phyloP scores from a whole-genome alignment of 2,113 vertebrate species.

The Lamprologus lemairii region DNA sequence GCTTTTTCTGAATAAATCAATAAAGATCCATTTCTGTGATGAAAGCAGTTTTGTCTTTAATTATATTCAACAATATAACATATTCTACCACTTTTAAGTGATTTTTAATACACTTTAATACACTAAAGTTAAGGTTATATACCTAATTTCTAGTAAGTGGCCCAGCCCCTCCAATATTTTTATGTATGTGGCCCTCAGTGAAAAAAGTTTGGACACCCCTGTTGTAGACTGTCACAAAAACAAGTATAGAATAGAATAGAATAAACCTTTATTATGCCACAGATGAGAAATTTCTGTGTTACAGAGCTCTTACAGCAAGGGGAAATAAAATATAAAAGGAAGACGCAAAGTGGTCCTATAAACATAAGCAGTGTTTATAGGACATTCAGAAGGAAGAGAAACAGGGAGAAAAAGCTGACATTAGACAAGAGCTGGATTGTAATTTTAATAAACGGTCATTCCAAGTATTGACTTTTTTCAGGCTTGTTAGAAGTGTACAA shows the following conservation, averaged over 20 bases:
- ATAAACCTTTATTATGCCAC: not conserved
- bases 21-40: too few species aligned
- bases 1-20: too few species aligned
- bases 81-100: too few species aligned
- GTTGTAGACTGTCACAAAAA: not conserved
- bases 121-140: too few species aligned
- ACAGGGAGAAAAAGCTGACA: not conserved
- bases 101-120: too few species aligned
- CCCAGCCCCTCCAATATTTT: too few species aligned
- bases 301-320: not conserved
- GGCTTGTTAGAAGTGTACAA: not conserved
- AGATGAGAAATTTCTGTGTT: not conserved
- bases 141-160: too few species aligned
- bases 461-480: not conserved
- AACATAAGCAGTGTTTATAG: not conserved
- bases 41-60: too few species aligned
- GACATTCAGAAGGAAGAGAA: not conserved
- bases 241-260: not conserved
- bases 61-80: too few species aligned
- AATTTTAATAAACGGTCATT: rapidly evolving
- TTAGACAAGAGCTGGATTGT: not conserved
- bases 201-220: too few species aligned
- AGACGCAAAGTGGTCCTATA: not conserved
- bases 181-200: too few species aligned
- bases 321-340: not conserved